Conservation (phyloP, 1,140 invertebrate genomes). For the Hermatobates lingyangjiaoensis region DNA sequence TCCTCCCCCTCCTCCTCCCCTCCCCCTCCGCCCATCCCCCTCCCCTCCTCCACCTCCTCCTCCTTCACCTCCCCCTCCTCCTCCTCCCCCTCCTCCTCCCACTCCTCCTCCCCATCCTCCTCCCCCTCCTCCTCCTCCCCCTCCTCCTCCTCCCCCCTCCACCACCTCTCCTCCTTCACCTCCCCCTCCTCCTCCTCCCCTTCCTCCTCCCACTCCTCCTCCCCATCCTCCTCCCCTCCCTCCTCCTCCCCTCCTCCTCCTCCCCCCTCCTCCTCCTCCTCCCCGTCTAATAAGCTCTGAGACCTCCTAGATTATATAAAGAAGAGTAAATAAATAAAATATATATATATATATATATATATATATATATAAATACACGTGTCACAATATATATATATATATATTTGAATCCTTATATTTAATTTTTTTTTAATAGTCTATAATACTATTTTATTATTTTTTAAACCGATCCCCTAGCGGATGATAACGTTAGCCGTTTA, state of each 20-base stretch:
- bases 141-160: not conserved
- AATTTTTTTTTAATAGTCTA: no score
- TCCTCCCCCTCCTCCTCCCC: slow-evolving; percentile 22
- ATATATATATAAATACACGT: no score
- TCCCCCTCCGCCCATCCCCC: slow-evolving; percentile 24
- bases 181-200: not conserved
- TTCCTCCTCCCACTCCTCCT: not conserved
- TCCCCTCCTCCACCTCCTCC: not conserved
- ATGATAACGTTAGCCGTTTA: no score
- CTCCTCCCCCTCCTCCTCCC: not conserved
- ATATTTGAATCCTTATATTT: no score
- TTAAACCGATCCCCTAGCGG: no score
- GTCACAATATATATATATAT: no score
- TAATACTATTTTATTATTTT: no score
- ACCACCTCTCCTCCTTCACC: not conserved
- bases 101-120: not conserved
- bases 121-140: not conserved
- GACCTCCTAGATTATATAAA: no score
- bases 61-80: not conserved
- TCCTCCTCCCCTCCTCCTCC: not conserved
- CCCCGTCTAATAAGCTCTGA: no score
- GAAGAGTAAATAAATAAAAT: no score
- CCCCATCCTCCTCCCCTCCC: not conserved
- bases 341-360: no score
- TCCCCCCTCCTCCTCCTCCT: not conserved